phyloP scores from a whole-genome alignment of 2,888 invertebrate species.

The Molanna angustata region DNA sequence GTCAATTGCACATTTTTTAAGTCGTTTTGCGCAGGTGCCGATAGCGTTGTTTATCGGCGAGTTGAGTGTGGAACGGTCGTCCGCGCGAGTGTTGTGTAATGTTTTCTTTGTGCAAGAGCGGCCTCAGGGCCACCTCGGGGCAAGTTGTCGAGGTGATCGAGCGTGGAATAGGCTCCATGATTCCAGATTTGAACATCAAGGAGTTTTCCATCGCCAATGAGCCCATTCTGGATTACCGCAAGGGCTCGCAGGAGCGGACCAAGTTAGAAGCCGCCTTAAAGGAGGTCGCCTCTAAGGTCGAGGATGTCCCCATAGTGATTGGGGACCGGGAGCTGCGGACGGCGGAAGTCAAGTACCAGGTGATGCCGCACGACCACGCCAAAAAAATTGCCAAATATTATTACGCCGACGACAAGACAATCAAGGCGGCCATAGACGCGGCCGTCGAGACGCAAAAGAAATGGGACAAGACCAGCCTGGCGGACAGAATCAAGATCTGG shows the following conservation, averaged over 20 bases:
- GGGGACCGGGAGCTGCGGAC: slow-evolving; percentile 85
- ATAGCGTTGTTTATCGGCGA: no score
- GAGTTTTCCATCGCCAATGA: slow-evolving; percentile 76
- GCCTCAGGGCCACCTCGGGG: slow-evolving; percentile 12
- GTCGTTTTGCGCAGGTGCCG: no score
- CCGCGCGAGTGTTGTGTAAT: slow-evolving; percentile 15
- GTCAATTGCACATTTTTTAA: no score
- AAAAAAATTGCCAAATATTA: slow-evolving; percentile 88
- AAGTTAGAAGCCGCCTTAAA: slow-evolving; percentile 69
- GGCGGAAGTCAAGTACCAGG: slow-evolving; percentile 73
- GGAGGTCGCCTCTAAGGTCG: slow-evolving; percentile 60
- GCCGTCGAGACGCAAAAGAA: slow-evolving; percentile 74
- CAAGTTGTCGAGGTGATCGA: slow-evolving; percentile 31
- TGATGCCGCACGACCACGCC: slow-evolving; percentile 87
- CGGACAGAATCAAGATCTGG: slow-evolving; percentile 80
- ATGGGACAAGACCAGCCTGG: slow-evolving; percentile 87
- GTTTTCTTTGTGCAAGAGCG: slow-evolving; percentile 25
- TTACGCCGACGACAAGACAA: slow-evolving; percentile 80
- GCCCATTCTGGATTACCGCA: slow-evolving; percentile 75
- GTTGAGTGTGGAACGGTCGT: no score
- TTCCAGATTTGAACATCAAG: slow-evolving; percentile 61
- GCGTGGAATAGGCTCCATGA: slow-evolving; percentile 61
- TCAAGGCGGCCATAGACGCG: slow-evolving; percentile 81
- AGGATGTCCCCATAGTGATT: slow-evolving; percentile 94
- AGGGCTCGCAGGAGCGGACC: slow-evolving; percentile 77